Conservation (phyloP, 1,140 invertebrate species). For the Drosophila melanogaster region Release_6_plus_ISO1_MT NT_033777.3:6221001-6221500, state of each 20-base stretch:
- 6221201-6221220: constrained; percentile 74
- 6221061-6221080: constrained; percentile 12
- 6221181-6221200: constrained; percentile 65
- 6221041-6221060: neutral
- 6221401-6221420: constrained; percentile 78
- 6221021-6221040: constrained; percentile 3
- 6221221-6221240: constrained; percentile 82
- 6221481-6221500: constrained; percentile 83
- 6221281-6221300: constrained; percentile 78
- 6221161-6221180: constrained; percentile 6
- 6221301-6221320: constrained; percentile 80
- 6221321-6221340: constrained; percentile 65
- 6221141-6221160: constrained; percentile 7
- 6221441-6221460: constrained; percentile 65
- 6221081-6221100: constrained; percentile 45
- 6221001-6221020: neutral
- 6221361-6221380: constrained; percentile 58
- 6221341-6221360: constrained; percentile 66
- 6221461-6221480: constrained; percentile 82
- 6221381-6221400: constrained; percentile 76
- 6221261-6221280: constrained; percentile 83
- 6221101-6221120: neutral
- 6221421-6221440: constrained; percentile 70
- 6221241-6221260: constrained; percentile 83
- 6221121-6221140: constrained; percentile 1